These are phyloP conservation scores for Drosophila saltans DNA, from an alignment of 1,140 invertebrate species.

Conservation along the genomic window DNA sequence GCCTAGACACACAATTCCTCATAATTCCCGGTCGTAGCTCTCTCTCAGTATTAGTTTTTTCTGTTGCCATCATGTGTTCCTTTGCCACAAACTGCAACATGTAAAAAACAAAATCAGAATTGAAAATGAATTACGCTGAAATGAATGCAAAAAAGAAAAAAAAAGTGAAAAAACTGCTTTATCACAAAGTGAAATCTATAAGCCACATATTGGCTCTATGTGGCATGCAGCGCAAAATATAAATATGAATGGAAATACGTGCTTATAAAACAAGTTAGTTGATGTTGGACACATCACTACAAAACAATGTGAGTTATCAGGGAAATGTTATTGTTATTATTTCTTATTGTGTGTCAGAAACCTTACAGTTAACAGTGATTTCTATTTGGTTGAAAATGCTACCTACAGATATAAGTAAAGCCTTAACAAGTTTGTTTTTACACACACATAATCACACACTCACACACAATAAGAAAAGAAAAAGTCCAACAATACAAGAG, in stretches of 20 bases:
- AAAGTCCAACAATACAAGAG: background rate
- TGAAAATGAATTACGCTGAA: constrained; percentile 71
- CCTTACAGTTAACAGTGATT: no score
- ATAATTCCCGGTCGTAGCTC: constrained; percentile 61
- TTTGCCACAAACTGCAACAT: constrained; percentile 64
- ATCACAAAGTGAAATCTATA: constrained; percentile 70
- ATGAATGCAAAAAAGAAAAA: constrained; percentile 63
- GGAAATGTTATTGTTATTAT: no score
- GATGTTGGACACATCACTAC: background rate
- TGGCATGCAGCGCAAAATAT: constrained; percentile 15
- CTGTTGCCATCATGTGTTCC: background rate
- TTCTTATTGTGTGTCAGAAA: no score
- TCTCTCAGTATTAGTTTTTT: constrained; percentile 4
- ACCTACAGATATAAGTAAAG: no score
- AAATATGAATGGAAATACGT: constrained; percentile 20
- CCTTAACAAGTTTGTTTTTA: no score
- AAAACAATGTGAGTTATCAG: background rate
- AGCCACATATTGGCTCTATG: constrained; percentile 35
- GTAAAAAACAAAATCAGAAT: constrained; percentile 67
- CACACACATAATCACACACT: no score
- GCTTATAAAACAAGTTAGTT: constrained; percentile 30
- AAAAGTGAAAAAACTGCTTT: constrained; percentile 12
- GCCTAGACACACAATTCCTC: constrained; percentile 73
- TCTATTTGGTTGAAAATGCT: no score
- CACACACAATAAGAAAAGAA: background rate